These are phyloP conservation scores for Rhagophthalmus giganteus DNA, from an alignment of 2,888 invertebrate species.

Conservation along the genomic window DNA sequence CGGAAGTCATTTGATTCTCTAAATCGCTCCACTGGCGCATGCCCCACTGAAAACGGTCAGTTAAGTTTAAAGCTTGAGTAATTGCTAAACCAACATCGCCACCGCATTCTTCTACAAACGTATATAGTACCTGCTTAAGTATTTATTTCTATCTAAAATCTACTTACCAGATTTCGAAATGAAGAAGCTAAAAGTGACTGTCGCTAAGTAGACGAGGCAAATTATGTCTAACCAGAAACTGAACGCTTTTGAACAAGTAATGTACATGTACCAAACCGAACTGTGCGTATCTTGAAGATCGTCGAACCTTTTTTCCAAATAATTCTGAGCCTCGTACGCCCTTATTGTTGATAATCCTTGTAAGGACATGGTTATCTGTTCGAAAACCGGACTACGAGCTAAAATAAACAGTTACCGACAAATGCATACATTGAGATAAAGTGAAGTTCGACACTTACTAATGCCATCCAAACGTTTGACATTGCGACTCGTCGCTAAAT, in stretches of 20 bases:
- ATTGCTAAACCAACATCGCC: conserved; percentile 53
- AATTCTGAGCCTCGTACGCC: conserved; percentile 64
- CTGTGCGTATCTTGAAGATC: conserved; percentile 65
- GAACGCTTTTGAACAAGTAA: conserved; percentile 63
- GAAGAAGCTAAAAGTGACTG: conserved; percentile 68
- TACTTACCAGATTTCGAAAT: conserved; percentile 52
- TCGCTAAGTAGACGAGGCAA: conserved; percentile 66
- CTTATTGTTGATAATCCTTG: conserved; percentile 74
- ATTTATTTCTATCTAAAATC: not conserved
- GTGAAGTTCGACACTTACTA: conserved; percentile 74
- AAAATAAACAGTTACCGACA: no score
- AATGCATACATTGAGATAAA: no score
- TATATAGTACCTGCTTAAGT: not conserved
- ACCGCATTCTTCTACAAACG: conserved; percentile 46
- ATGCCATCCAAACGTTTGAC: conserved; percentile 80
- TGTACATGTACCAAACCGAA: conserved; percentile 74
- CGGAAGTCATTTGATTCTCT: conserved; percentile 83
- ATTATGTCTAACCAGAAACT: conserved; percentile 73
- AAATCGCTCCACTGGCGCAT: conserved; percentile 62
- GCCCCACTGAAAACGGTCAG: conserved; percentile 80
- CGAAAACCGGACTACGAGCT: conserved; percentile 80
- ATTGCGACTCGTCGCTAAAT: conserved; percentile 77
- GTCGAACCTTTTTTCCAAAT: conserved; percentile 63
- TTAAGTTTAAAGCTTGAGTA: conserved; percentile 50
- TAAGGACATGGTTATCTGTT: conserved; percentile 69